Base-by-base conservation (phyloP, 2,113 vertebrate genomes). In the Mormoops blainvillei region DNA sequence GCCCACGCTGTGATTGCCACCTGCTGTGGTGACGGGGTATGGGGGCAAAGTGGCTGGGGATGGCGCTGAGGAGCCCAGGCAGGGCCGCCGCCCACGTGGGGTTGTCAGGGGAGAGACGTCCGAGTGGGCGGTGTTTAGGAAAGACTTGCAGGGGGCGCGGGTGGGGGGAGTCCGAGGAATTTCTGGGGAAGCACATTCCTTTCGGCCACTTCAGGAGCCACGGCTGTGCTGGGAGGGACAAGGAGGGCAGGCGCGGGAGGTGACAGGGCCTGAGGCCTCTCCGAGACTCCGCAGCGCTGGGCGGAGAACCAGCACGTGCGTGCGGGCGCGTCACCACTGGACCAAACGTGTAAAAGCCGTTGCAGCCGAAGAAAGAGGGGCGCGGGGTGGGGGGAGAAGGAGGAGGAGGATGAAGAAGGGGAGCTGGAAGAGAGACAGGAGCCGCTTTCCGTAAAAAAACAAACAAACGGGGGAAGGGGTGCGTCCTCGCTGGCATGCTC, bases 361-460 rank as follows among this genome's bases (percentile, higher is more conserved):
- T 41, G 0, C 33, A 7, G 19, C 63, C 81, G 24, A 80, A 56
- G 63, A 16, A 58, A 2, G n/a, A n/a, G n/a, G n/a, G n/a, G n/a
- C n/a, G n/a, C n/a, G n/a, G n/a, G n/a, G n/a, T n/a, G n/a, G n/a
- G n/a, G 4, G 31, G 31, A 9, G 58, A 12, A 6, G 80, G 26
- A 31, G n/a, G n/a, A n/a, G n/a, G n/a, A 19, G 22, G 3, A 33
- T 20, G 0, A 31, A 18, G 7, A 10, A 19, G 5, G 4, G 26
- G 14, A 54, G 2, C 3, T 2, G 3, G 26, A 33, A 22, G 31
- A 41, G 11, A 36, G n/a, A 2, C 10, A 86, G 4, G 7, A 56
- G 13, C 28, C 14, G 24, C 22, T 24, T 7, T 7, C 54, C 19
- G 18, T 56, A 4, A 28, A 61, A 28, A 10, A 61, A n/a, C n/a